Conservation (phyloP, 2,797 vertebrate species). For the Scyliorhinus canicula region DNA sequence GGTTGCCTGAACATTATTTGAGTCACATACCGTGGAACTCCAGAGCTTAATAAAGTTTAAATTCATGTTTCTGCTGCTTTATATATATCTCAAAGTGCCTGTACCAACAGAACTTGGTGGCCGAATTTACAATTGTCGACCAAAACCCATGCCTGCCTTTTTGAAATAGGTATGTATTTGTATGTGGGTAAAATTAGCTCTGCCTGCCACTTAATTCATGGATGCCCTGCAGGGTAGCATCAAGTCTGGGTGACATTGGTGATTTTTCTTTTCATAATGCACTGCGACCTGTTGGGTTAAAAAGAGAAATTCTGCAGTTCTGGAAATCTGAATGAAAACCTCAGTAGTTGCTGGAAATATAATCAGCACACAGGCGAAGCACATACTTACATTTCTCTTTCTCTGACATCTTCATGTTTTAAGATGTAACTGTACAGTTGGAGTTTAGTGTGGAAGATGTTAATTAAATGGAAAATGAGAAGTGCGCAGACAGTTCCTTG, state of each 20-base stretch:
- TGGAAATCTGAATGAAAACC: not conserved
- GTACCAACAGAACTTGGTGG: not conserved
- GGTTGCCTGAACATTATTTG: not conserved
- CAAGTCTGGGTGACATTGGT: not conserved
- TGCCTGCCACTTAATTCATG: not conserved
- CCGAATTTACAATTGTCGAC: not conserved
- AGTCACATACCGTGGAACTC: not conserved
- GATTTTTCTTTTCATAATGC: not conserved
- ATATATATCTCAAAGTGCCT: not conserved
- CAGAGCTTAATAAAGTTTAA: not conserved
- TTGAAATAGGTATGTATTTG: not conserved
- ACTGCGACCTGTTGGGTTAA: constrained; percentile 2
- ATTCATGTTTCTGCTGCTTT: not conserved
- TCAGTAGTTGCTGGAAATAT: not conserved
- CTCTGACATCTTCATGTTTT: not conserved
- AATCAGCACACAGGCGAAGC: not conserved
- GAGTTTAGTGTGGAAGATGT: not conserved
- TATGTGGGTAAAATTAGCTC: not conserved
- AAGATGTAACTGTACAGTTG: not conserved
- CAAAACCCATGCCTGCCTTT: not conserved
- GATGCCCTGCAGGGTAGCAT: not conserved
- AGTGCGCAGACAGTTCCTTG: not conserved
- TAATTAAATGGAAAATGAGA: not conserved
- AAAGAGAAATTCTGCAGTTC: not conserved
- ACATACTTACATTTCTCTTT: not conserved